These are phyloP conservation scores for Tupaia chinensis DNA, from an alignment of 2,113 vertebrate species.

Conservation along the genomic window DNA sequence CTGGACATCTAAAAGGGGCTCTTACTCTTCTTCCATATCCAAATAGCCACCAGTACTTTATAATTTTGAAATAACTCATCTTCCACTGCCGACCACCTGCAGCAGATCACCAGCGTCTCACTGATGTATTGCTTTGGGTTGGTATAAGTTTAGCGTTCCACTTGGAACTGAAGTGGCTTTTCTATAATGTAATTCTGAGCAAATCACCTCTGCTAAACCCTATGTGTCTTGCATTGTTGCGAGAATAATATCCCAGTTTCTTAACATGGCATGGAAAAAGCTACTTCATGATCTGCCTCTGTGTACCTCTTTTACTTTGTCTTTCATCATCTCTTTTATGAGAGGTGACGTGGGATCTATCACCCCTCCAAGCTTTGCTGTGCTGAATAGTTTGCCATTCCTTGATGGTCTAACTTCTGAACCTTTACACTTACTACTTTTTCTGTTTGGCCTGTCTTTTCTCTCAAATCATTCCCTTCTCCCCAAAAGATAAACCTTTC, in stretches of 20 bases:
- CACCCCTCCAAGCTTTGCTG: neutral
- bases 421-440: neutral
- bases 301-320: neutral
- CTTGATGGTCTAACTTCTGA: neutral
- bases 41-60: neutral
- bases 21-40: neutral
- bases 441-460: neutral
- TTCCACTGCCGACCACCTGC: fast-evolving
- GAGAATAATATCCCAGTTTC: neutral
- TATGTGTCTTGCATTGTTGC: neutral
- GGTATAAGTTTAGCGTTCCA: neutral
- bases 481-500: neutral
- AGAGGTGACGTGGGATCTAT: too few species aligned
- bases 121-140: neutral
- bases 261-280: neutral
- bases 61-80: neutral
- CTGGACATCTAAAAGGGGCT: neutral
- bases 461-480: neutral
- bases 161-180: neutral
- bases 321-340: neutral
- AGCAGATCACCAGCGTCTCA: neutral
- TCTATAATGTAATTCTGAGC: neutral
- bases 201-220: neutral
- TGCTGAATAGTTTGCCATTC: neutral
- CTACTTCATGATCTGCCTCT: neutral